Evolutionary conservation across 1,140 invertebrate species (phyloP), one percentile per base, ranked within the genome.

Genomic region (Procambarus clarkii): DNA sequence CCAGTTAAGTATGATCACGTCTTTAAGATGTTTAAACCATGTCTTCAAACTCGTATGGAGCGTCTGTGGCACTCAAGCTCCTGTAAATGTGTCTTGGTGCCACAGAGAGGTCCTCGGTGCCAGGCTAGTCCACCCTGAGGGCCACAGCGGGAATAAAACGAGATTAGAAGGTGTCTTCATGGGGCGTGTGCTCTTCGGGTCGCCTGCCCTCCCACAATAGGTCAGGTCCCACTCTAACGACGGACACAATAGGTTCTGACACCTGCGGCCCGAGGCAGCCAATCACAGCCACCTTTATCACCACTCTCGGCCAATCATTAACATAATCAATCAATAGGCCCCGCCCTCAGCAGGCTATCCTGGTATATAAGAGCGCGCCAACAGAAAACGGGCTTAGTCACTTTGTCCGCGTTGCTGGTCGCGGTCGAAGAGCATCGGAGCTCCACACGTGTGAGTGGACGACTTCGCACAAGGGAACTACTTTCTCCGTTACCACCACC

Each of bases 251-350:
- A 92, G 92, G 87, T 88, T 92, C 77, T 90, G 92, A 92, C 92
- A 92, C 87, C 92, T 92, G 92, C 92, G 83, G 92, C 87, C 78
- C 81, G 18, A 88, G 92, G 69, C 92, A 92, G 92, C 92, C 91
- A 92, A 92, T 92, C 92, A 92, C 87, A 92, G 92, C 83, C 83
- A 58, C 71, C 83, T 81, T 89, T 89, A 92, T 92, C 87, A 86
- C 81, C 84, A 92, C 69, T 92, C 92, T 90, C 82, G 82, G 87
- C 92, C 92, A 92, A 92, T 92, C 92, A 93, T 93, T 93, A 93
- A 93, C 92, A 93, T 93, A 93, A 93, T 93, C 92, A 93, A 92
- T 93, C 92, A 92, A 92, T 83, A 93, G 85, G 80, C 88, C 77
- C 92, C 88, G 79, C 92, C 91, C 82, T 64, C 74, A 76, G 18